A percentile compares a stretch with the other conserved stretches of the same genome.
These are phyloP conservation scores for Platanista minor DNA, from an alignment of 2,113 vertebrate species.

Conservation along the genomic window DNA sequence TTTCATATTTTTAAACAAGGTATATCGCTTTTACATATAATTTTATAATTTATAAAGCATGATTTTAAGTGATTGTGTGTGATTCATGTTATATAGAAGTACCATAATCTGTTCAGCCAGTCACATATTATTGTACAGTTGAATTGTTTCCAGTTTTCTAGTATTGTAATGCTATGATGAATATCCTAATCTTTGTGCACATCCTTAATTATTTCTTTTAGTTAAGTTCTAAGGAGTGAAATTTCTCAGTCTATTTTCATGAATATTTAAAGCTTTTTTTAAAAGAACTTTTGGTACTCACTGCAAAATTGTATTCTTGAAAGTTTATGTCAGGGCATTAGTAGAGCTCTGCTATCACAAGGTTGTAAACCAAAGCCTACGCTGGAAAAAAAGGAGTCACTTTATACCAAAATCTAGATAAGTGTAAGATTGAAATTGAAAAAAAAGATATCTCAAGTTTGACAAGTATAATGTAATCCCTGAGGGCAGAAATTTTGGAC, in stretches of 20 bases:
- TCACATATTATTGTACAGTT: background rate
- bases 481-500: background rate
- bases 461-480: background rate
- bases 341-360: background rate
- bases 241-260: background rate
- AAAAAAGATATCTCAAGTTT: background rate
- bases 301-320: background rate
- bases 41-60: background rate
- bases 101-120: background rate
- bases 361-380: background rate
- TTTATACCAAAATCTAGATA: background rate
- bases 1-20: conserved; percentile 11
- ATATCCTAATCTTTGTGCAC: background rate
- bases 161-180: background rate
- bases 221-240: conserved; percentile 21
- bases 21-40: background rate
- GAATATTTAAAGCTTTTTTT: background rate
- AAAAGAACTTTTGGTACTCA: background rate
- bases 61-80: background rate
- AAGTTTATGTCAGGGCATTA: background rate
- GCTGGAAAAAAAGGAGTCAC: background rate
- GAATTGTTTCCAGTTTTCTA: background rate
- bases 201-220: conserved; percentile 18
- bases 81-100: background rate
- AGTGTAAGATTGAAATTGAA: background rate